Conservation (phyloP, 2,888 invertebrate genomes). For the Mythimna lalbum region DNA sequence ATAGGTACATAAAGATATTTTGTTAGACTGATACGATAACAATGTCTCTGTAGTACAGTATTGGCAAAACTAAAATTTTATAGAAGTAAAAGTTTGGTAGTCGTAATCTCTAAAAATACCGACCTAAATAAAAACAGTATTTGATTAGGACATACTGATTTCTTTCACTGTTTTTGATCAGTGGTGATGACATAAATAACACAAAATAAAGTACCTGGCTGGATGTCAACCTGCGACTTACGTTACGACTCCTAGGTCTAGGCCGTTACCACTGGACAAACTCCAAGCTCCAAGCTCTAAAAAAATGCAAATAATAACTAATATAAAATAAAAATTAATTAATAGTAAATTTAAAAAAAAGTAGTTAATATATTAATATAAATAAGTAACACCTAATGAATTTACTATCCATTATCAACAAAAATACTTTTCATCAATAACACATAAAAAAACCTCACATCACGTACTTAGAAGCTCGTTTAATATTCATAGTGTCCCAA, state of each 20-base stretch:
- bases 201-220: no score
- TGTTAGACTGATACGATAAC: no score
- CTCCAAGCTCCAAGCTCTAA: no score
- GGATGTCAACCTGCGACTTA: no score
- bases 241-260: no score
- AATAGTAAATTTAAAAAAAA: no score
- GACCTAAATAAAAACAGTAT: neutral
- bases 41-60: neutral
- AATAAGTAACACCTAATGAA: neutral
- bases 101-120: neutral
- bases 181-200: no score
- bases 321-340: neutral
- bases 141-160: neutral
- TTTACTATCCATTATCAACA: constrained; percentile 1
- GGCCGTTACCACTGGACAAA: no score
- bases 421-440: constrained; percentile 15
- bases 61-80: neutral
- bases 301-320: neutral
- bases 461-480: constrained; percentile 34
- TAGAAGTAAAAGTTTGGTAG: neutral
- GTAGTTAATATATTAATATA: no score
- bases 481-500: constrained; percentile 43
- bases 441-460: constrained; percentile 17
- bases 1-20: no score
- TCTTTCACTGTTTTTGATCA: no score